Percentiles rank a stretch among this genome's conserved stretches.
Evolutionary conservation across 1,140 invertebrate genomes (phyloP).

Genomic region (Achatina immaculata): DNA sequence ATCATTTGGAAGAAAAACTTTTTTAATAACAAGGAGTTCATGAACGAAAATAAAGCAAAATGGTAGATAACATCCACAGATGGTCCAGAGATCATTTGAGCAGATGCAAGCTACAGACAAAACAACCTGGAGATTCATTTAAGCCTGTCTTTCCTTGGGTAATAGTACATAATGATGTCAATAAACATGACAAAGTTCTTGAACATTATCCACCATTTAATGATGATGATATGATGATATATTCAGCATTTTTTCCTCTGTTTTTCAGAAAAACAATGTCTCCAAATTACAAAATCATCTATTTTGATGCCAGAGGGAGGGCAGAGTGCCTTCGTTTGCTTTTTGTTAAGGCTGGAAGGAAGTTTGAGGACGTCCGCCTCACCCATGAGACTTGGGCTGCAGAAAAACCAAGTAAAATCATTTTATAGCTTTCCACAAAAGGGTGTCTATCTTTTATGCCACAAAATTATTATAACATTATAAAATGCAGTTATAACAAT

Average conservation of each 20-base stretch:
- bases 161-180: background rate
- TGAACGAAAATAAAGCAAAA: background rate
- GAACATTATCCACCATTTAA: background rate
- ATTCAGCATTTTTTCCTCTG: background rate
- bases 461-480: too few species aligned
- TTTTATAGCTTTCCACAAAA: background rate
- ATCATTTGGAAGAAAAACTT: too few species aligned
- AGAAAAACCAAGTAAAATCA: constrained; percentile 39
- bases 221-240: background rate
- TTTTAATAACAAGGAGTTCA: too few species aligned
- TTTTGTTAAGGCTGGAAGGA: constrained; percentile 26
- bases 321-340: constrained; percentile 49
- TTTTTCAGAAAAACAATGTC: background rate
- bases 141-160: too few species aligned
- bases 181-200: background rate
- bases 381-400: background rate
- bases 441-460: too few species aligned
- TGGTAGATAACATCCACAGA: background rate
- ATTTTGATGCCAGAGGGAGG: constrained; percentile 51
- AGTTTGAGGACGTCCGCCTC: constrained; percentile 41
- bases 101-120: background rate
- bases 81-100: background rate
- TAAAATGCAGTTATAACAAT: too few species aligned
- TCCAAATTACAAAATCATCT: constrained; percentile 36
- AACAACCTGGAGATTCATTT: background rate